A percentile compares a stretch with the other conserved stretches of the same genome.
Evolutionary conservation across 2,113 vertebrate species (phyloP).

Genomic region (Gadus macrocephalus): DNA sequence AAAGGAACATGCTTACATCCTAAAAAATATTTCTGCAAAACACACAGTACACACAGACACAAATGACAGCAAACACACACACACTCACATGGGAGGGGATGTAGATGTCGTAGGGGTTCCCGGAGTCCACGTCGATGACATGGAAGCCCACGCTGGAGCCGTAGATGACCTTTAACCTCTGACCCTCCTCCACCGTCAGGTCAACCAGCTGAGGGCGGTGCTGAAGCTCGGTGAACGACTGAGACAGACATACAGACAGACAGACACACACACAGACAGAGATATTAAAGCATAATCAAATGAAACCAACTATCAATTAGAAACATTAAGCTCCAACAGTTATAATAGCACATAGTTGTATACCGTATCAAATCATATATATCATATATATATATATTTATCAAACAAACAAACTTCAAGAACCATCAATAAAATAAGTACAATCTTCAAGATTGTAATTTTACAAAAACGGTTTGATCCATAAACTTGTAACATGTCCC

Average conservation of each 20-base stretch:
- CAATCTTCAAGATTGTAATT: neutral
- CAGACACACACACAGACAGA: neutral
- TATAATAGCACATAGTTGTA: neutral
- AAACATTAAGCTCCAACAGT: neutral
- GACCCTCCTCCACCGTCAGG: slow-evolving; percentile 96
- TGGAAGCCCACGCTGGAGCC: slow-evolving; percentile 97
- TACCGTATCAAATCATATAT: neutral
- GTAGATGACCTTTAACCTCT: slow-evolving; percentile 97
- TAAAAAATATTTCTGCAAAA: neutral
- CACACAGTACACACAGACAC: neutral
- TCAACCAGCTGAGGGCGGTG: slow-evolving; percentile 94
- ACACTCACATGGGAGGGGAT: slow-evolving; percentile 94
- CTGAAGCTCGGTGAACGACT: slow-evolving; percentile 96
- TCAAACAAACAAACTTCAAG: neutral
- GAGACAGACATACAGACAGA: neutral
- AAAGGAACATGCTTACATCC: neutral
- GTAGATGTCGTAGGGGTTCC: slow-evolving; percentile 96
- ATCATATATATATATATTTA: neutral
- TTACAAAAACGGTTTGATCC: neutral
- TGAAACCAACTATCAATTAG: neutral
- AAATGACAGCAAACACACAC: too few species aligned
- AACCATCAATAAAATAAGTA: neutral
- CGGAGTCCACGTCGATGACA: slow-evolving; percentile 97
- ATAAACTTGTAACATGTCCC: neutral
- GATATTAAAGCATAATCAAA: neutral